These are phyloP conservation scores for Fopius arisanus DNA, from an alignment of 1,140 invertebrate genomes.

Conservation along the genomic window DNA sequence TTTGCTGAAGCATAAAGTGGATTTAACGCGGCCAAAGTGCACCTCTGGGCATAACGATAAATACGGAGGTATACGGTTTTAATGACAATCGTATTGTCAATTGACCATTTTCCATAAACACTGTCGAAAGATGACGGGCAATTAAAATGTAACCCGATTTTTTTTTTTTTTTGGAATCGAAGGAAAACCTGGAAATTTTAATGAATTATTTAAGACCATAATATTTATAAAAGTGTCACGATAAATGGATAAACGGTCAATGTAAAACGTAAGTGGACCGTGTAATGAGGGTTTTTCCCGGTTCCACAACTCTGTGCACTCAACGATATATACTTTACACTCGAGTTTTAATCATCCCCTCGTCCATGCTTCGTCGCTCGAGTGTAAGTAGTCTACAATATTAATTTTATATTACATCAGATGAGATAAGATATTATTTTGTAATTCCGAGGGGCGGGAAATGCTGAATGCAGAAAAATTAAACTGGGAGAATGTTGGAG, in stretches of 20 bases:
- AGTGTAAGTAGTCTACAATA: conserved; percentile 15
- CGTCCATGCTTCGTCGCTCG: not conserved
- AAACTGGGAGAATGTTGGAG: not conserved
- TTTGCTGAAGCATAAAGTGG: not conserved
- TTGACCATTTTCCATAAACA: not conserved
- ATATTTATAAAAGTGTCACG: conserved; percentile 12
- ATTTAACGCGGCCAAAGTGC: not conserved
- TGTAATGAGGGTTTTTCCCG: conserved; percentile 20
- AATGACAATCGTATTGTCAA: conserved; percentile 14
- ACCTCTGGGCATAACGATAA: conserved; percentile 2
- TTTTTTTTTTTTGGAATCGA: too few relatives aligned
- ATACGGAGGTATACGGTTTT: conserved; percentile 5
- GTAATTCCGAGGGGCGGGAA: not conserved
- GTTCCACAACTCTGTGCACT: conserved; percentile 12
- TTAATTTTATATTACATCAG: conserved; percentile 1
- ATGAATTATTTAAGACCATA: not conserved
- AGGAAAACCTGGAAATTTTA: not conserved
- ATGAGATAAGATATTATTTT: not conserved
- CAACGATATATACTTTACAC: conserved; percentile 12
- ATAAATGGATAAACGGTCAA: conserved; percentile 18
- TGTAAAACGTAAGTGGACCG: conserved; percentile 22
- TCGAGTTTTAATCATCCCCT: conserved; percentile 24
- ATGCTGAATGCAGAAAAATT: not conserved
- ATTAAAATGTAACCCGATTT: too few relatives aligned
- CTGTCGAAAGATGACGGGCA: not conserved